Conservation (phyloP, 2,888 invertebrate species). For the Cantharis nigra region DNA sequence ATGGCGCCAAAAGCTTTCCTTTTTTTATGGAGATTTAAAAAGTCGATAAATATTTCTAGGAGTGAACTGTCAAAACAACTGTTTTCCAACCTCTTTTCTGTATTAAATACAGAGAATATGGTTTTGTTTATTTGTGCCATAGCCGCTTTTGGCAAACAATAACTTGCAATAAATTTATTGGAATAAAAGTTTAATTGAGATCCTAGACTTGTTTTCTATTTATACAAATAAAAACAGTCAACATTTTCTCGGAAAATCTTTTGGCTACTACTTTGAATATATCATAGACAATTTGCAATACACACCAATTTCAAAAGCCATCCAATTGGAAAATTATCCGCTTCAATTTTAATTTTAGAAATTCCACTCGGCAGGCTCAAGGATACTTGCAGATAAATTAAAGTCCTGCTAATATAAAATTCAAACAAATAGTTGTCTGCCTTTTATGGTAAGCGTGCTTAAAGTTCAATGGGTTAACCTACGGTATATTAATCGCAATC, state of each 20-base stretch:
- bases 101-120: background rate
- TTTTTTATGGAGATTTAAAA: background rate
- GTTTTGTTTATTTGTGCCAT: background rate
- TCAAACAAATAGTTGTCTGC: background rate
- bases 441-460: conserved; percentile 4
- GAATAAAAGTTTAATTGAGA: background rate
- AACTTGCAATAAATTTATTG: background rate
- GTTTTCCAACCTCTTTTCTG: background rate
- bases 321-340: background rate
- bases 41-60: background rate
- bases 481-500: conserved; percentile 13
- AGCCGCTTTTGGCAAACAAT: background rate
- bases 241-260: background rate
- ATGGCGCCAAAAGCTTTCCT: background rate
- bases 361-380: background rate
- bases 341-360: too few species aligned
- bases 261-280: background rate
- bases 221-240: background rate
- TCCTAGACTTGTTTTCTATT: background rate
- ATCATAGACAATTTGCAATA: background rate
- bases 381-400: background rate
- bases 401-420: background rate
- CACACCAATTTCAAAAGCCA: background rate
- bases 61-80: background rate
- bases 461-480: conserved; percentile 19